Conservation (phyloP, 2,888 invertebrate species). For the Troides aeacus region DNA sequence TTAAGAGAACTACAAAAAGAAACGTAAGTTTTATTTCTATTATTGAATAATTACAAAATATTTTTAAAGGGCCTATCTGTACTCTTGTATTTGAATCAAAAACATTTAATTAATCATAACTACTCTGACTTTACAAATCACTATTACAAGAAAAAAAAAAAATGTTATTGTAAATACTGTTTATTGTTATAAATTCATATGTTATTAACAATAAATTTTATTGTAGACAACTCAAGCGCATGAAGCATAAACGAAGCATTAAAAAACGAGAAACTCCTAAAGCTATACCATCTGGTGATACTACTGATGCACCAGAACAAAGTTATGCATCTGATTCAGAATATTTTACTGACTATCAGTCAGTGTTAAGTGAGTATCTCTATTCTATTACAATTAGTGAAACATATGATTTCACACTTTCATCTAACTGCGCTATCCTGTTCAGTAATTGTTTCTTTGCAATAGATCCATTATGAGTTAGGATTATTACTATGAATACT, state of each 20-base stretch:
- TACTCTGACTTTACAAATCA: no score
- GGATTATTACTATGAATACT: no score
- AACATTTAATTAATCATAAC: no score
- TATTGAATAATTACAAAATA: not conserved
- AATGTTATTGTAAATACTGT: no score
- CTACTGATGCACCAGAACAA: constrained; percentile 45
- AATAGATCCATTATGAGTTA: no score
- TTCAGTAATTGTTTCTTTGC: no score
- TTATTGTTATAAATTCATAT: no score
- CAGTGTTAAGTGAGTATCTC: constrained; percentile 54
- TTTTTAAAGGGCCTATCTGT: not conserved
- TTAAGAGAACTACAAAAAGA: constrained; percentile 71
- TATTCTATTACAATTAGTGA: not conserved
- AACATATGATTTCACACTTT: not conserved
- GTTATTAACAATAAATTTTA: not conserved
- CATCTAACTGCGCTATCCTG: not conserved
- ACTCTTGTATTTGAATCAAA: not conserved
- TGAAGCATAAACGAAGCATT: constrained; percentile 51
- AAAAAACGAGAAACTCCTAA: constrained; percentile 39
- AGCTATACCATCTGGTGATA: constrained; percentile 40
- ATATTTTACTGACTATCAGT: constrained; percentile 72
- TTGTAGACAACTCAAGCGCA: constrained; percentile 52
- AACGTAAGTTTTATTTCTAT: constrained; percentile 48
- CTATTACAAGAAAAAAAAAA: no score
- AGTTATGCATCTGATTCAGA: constrained; percentile 69